A percentile compares a stretch with the other conserved stretches of the same genome.
Evolutionary conservation across 2,797 vertebrate genomes (phyloP).

Genomic region (Notolepis coatsorum): DNA sequence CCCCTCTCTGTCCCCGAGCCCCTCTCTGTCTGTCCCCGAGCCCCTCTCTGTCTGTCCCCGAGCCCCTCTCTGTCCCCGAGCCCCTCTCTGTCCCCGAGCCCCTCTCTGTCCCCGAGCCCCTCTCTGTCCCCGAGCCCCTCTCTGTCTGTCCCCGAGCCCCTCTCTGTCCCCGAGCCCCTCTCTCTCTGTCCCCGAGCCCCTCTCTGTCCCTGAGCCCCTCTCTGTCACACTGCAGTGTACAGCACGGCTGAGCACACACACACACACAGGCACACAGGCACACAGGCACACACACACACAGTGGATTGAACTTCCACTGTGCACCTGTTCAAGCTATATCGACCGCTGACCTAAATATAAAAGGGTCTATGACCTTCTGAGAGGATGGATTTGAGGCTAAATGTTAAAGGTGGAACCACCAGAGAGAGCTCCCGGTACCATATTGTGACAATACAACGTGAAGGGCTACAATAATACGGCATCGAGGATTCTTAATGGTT

Average conservation of each 20-base stretch:
- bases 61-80: slow-evolving; percentile 47
- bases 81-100: slow-evolving; percentile 47
- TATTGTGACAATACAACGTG: too few relatives aligned
- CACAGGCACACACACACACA: slow-evolving; percentile 9
- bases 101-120: slow-evolving; percentile 47
- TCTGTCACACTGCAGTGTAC: too few relatives aligned
- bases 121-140: slow-evolving; percentile 49
- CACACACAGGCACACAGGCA: background rate
- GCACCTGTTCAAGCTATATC: slow-evolving; percentile 55
- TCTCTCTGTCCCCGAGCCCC: slow-evolving; percentile 52
- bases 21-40: slow-evolving; percentile 54
- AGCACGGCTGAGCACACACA: background rate
- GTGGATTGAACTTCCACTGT: slow-evolving; percentile 30
- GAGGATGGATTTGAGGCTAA: too few relatives aligned
- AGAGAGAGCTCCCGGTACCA: too few relatives aligned
- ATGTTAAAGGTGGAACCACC: too few relatives aligned
- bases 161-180: slow-evolving; percentile 49
- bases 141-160: slow-evolving; percentile 52
- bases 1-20: slow-evolving; percentile 47
- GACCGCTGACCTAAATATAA: slow-evolving; percentile 71
- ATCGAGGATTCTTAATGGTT: too few relatives aligned
- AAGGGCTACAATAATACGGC: too few relatives aligned
- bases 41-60: slow-evolving; percentile 54
- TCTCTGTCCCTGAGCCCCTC: slow-evolving; percentile 49
- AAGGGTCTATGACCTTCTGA: slow-evolving; percentile 25